Base-by-base conservation (phyloP, 2,113 vertebrate genomes). In the Hyla sarda region DNA sequence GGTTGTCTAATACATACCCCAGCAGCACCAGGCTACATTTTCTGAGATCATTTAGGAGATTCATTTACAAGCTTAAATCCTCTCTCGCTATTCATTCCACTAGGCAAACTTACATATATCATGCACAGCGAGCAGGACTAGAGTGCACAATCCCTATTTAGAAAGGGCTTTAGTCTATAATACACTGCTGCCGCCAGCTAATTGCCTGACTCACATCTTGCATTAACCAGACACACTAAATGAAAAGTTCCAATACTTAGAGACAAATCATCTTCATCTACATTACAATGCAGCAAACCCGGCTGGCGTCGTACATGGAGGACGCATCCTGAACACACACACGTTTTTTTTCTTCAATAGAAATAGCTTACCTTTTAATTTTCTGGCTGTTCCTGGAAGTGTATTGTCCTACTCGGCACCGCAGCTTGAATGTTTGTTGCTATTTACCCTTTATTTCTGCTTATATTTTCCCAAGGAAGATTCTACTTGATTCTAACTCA, bases 401-500 rank as follows among this genome's bases (percentile, higher is more conserved):
- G 92, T 90, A 89, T 86, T 17, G 89, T 92, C 89, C 93, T 89
- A 89, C 60, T 88, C 91, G 88, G 41, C 76, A 89, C 89, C 88
- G 89, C 86, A 81, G 90, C 52, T 62, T 47, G 83, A 88, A 91
- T 88, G 62, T 76, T 83, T 87, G 87, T 75, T 90, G 87, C 81
- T 91, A 85, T 85, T 87, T 14, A 88, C 87, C 89, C 89, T 89
- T 88, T 89, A 89, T 88, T 82, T 84, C 88, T 83, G 62, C 89
- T 75, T 86, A 88, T 94, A 84, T 93, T 92, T 92, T 87, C 72
- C 88, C 92, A 87, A 87, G 89, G 72, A 86, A 84, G 92, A 87
- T 91, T 88, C 90, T 89, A 93, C 92, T 94, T 94, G 90, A 87
- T 89, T 93, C 92, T 92, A 94, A 95, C 92, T 95, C 93, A 69